Conservation (phyloP, 1,140 invertebrate species). For the Drosophila rufa region DNA sequence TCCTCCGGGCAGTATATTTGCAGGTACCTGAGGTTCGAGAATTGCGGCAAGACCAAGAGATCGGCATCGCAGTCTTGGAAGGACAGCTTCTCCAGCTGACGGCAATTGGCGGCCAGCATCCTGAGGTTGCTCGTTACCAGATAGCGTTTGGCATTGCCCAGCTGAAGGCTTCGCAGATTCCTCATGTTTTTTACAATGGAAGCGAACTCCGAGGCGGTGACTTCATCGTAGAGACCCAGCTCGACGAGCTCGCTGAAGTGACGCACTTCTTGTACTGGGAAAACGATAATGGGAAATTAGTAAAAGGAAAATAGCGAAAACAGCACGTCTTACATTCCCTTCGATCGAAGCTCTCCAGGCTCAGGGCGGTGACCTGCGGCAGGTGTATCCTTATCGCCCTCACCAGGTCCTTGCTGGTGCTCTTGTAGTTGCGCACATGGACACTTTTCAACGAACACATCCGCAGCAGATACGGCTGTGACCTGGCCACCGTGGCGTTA, state of each 20-base stretch:
- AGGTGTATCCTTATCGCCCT: slow-evolving; percentile 45
- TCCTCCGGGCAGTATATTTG: slow-evolving; percentile 67
- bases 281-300: too few relatives aligned
- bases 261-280: slow-evolving; percentile 63
- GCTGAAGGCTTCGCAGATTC: slow-evolving; percentile 49
- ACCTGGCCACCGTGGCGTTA: slow-evolving; percentile 55
- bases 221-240: slow-evolving; percentile 61
- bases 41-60: slow-evolving; percentile 54
- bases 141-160: slow-evolving; percentile 63
- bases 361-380: slow-evolving; percentile 52
- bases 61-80: slow-evolving; percentile 68
- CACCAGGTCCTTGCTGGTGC: slow-evolving; percentile 65
- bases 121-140: slow-evolving; percentile 59
- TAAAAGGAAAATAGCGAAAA: background rate
- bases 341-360: slow-evolving; percentile 65
- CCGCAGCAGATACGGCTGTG: slow-evolving; percentile 50
- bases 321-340: slow-evolving; percentile 45
- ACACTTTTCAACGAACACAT: slow-evolving; percentile 49
- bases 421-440: slow-evolving; percentile 67
- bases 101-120: slow-evolving; percentile 52
- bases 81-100: slow-evolving; percentile 53
- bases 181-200: slow-evolving; percentile 52
- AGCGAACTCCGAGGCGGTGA: slow-evolving; percentile 60
- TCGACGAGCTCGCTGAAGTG: slow-evolving; percentile 59
- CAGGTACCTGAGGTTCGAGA: slow-evolving; percentile 55